These are phyloP conservation scores for Phania funesta DNA, from an alignment of 2,888 invertebrate species.

Conservation along the genomic window DNA sequence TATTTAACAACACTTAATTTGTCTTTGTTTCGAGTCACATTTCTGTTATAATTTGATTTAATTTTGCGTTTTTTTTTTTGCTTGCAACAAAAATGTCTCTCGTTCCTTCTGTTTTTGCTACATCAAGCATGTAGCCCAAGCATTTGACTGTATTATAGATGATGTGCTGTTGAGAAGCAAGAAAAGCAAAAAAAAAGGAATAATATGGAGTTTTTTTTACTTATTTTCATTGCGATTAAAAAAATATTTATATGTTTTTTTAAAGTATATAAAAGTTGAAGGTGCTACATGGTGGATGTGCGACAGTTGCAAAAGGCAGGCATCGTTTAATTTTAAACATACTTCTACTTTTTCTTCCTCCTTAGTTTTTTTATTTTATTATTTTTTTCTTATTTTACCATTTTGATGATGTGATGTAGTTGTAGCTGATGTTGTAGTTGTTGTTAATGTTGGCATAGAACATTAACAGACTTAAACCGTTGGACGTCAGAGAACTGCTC, in stretches of 20 bases:
- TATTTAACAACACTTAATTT: conserved; percentile 52
- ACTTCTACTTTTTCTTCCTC: conserved; percentile 43
- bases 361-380: conserved; percentile 13
- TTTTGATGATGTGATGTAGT: conserved; percentile 41
- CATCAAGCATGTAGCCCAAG: conserved; percentile 42
- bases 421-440: conserved; percentile 13
- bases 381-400: conserved; percentile 23
- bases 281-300: conserved; percentile 63
- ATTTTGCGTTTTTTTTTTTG: conserved; percentile 15
- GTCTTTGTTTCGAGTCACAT: conserved; percentile 59
- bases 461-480: background rate
- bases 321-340: conserved; percentile 67
- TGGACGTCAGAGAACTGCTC: background rate
- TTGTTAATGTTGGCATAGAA: conserved; percentile 41
- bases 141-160: conserved; percentile 46
- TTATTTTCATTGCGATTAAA: conserved; percentile 49
- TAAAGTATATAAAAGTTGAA: conserved; percentile 57
- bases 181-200: conserved; percentile 12
- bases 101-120: conserved; percentile 33
- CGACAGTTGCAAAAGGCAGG: conserved; percentile 67
- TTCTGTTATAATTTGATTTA: conserved; percentile 62
- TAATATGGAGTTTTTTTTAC: conserved; percentile 13
- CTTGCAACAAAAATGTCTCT: conserved; percentile 26
- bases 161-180: conserved; percentile 30
- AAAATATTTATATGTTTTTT: conserved; percentile 36